A percentile compares a stretch with the other conserved stretches of the same genome.
These are phyloP conservation scores for rabbit (Oryctolagus cuniculus) DNA, from an alignment of 2,113 vertebrate genomes.

Conservation along the genomic window mOryCun1.1 NC_091432.1:25638001-25638500, in stretches of 20 bases:
- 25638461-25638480: background rate
- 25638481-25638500: background rate
- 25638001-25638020: constrained; percentile 35
- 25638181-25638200: background rate
- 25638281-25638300: background rate
- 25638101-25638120: constrained; percentile 19
- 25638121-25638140: background rate
- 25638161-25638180: background rate
- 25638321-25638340: background rate
- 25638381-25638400: background rate
- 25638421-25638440: background rate
- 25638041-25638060: background rate
- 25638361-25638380: background rate
- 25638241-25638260: background rate
- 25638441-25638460: background rate
- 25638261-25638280: background rate
- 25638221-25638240: background rate
- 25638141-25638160: background rate
- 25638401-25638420: no score
- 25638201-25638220: background rate
- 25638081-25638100: background rate
- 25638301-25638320: background rate
- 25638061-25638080: background rate
- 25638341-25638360: background rate
- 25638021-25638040: constrained; percentile 24